Percentiles rank a stretch among this genome's conserved stretches.
Evolutionary conservation across 1,140 invertebrate species (phyloP).

Genomic region (Apis mellifera): DNA sequence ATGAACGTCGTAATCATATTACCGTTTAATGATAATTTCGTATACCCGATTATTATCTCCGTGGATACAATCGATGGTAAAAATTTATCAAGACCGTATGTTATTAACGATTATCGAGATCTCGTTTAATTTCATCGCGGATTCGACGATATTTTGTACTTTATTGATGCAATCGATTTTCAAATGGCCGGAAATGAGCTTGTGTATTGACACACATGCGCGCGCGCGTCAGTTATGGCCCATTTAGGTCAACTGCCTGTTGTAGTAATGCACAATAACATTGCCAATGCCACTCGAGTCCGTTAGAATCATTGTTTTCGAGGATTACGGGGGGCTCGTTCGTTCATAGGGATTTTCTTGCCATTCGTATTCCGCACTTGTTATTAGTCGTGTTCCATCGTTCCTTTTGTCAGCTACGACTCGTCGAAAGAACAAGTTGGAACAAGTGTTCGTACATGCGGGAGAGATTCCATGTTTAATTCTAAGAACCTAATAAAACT

Average conservation of each 20-base stretch:
- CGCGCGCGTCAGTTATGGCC: neutral
- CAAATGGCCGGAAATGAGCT: slow-evolving; percentile 11
- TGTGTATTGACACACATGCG: neutral
- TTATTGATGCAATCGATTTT: slow-evolving; percentile 34
- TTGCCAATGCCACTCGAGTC: slow-evolving; percentile 5
- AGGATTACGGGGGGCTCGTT: neutral
- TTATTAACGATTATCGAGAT: neutral
- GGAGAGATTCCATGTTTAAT: too few relatives aligned
- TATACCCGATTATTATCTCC: neutral
- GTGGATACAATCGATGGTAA: neutral
- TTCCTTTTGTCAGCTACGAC: neutral
- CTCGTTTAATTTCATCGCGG: neutral
- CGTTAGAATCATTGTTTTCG: slow-evolving; percentile 26
- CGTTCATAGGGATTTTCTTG: neutral
- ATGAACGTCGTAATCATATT: neutral
- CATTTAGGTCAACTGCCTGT: slow-evolving; percentile 39
- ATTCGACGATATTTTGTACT: neutral
- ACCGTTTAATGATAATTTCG: neutral
- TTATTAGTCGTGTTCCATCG: too few relatives aligned
- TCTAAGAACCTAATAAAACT: neutral
- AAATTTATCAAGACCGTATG: too few relatives aligned
- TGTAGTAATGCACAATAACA: slow-evolving; percentile 35
- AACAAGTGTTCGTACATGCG: too few relatives aligned
- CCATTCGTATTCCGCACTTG: neutral
- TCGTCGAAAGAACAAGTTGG: neutral